Conservation (phyloP, 2,888 invertebrate genomes). For the Tiphia femorata region DNA sequence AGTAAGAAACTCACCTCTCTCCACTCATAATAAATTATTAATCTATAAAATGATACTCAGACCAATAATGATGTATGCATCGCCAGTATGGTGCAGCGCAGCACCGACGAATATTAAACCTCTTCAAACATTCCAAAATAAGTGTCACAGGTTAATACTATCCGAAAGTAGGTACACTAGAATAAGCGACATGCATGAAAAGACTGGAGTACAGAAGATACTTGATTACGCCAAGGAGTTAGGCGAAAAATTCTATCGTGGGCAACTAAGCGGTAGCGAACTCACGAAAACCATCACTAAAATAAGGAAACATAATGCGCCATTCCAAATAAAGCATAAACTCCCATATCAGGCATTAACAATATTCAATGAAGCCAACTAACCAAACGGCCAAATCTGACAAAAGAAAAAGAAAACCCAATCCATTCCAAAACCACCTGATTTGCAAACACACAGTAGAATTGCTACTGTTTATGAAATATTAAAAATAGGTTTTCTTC, state of each 20-base stretch:
- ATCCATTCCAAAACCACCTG: too few relatives aligned
- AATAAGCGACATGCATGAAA: constrained; percentile 24
- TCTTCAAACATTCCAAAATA: constrained; percentile 40
- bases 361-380: constrained; percentile 4
- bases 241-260: constrained; percentile 1
- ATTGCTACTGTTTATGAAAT: too few relatives aligned
- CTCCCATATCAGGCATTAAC: not conserved
- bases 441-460: too few relatives aligned
- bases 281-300: not conserved
- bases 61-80: constrained; percentile 43
- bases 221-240: not conserved
- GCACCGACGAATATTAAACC: constrained; percentile 16
- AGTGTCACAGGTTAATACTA: constrained; percentile 22
- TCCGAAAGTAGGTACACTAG: constrained; percentile 17
- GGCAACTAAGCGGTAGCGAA: not conserved
- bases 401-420: too few relatives aligned
- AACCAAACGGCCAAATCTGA: too few relatives aligned
- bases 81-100: constrained; percentile 41
- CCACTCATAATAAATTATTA: constrained; percentile 37
- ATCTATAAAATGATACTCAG: constrained; percentile 43
- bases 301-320: not conserved
- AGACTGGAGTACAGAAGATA: not conserved
- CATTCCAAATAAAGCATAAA: not conserved
- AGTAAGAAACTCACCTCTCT: constrained; percentile 15
- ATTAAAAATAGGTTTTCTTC: too few relatives aligned